Evolutionary conservation across 2,888 invertebrate genomes (phyloP).

Genomic region (Pollenia griseotomentosa): DNA sequence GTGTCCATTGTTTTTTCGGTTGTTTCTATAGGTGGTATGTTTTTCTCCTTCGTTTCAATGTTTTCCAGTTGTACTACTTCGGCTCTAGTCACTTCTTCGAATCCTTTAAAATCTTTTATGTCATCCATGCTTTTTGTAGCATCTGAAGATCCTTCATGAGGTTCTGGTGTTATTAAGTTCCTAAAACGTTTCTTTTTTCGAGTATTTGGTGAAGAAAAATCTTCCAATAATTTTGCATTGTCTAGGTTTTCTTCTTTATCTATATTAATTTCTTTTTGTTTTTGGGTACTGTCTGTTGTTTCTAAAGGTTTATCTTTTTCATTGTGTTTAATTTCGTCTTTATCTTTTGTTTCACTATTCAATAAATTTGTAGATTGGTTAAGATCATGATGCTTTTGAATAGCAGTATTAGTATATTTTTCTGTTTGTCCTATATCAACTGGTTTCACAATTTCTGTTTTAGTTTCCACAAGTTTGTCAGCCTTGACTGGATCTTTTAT

Average conservation of each 20-base stretch:
- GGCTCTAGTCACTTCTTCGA: constrained; percentile 31
- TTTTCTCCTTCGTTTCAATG: constrained; percentile 3
- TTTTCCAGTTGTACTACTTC: neutral
- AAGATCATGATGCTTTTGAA: neutral
- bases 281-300: neutral
- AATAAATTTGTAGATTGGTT: neutral
- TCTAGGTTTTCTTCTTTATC: neutral
- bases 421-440: neutral
- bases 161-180: constrained; percentile 56
- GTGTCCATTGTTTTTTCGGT: constrained; percentile 12
- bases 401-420: neutral
- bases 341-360: neutral
- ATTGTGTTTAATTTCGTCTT: neutral
- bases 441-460: neutral
- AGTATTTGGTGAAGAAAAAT: neutral
- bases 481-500: neutral
- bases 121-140: constrained; percentile 21
- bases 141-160: neutral
- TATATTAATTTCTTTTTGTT: neutral
- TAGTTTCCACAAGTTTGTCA: neutral
- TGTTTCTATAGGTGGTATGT: neutral
- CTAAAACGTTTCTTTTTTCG: constrained; percentile 64
- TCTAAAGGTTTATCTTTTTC: neutral
- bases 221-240: neutral
- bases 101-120: constrained; percentile 55